Evolutionary conservation across 2,113 vertebrate species (phyloP), one percentile per base, ranked within the genome.

Genomic region (Scartelaos histophorus): DNA sequence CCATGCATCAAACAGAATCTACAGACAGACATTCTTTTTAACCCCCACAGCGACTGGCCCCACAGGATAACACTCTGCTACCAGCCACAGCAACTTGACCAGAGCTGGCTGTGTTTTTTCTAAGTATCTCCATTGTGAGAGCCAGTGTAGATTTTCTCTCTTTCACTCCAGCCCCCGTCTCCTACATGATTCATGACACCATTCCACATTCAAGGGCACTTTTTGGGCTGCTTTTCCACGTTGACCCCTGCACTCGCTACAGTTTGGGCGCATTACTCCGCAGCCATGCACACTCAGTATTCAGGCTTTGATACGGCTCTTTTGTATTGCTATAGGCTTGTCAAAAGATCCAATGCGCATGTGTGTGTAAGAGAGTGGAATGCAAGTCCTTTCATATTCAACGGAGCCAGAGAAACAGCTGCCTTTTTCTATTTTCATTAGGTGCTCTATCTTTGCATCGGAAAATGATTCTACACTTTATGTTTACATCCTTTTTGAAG

Each of bases 1-100:
- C 65, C 85, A 70, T 79, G 84, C 89, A 89, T 90, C 83, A 88
- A 89, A 88, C 85, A 79, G 74, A 82, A 76, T 75, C 88, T 68
- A 68, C 80, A 46, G 71, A 74, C 80, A 85, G 66, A 84, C 57
- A 21, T 70, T 74, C 58, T 34, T 61, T 61, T 61, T 61, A 61
- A 61, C 58, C 56, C 56, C 34, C 73, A 24, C 49, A 82, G 64
- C 81, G 81, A 79, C 80, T 78, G 80, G 82, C 88, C 83, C 87
- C 67, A 79, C 84, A 84, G 82, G 85, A 89, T 81, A 87, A 75
- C 73, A 85, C 62, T 43, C 75, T 70, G 82, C 70, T 76, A 78
- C 45, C 9, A 78, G 82, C 67, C 73, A 67, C 69, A 62, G 78
- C 67, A 82, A 80, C 78, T 73, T 70, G 74, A 71, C 82, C 64